Evolutionary conservation across 2,888 invertebrate genomes (phyloP), one percentile per base, ranked within the genome.

Genomic region (Papilio demoleus): DNA sequence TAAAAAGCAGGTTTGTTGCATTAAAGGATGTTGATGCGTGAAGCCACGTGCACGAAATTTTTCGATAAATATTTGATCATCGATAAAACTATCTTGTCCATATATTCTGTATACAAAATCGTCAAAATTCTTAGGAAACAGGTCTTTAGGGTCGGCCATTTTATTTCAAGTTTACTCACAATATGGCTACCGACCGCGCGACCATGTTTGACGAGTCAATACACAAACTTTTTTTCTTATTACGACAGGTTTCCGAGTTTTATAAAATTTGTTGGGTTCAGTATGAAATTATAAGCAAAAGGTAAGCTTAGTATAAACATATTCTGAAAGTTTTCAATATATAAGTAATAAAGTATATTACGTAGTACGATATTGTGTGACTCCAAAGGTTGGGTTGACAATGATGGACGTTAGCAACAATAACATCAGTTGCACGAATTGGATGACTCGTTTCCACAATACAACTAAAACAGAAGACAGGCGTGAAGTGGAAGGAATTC

Each of bases 171-270:
- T 81, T 81, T 83, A 77, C 76, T 72, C 75, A 50, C 78, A 81
- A 80, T 77, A 82, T 82, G 82, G 84, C 84, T 81, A 81, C 82
- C 80, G 83, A 70, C 68, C 70, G 73, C 77, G 74, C 73, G 65
- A 65, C 75, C 69, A 62, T 75, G 75, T 80, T 77, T 79, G 74
- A 72, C 67, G 58, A 63, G 76, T 76, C 76, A 78, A 79, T 70
- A 78, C 12, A 65, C 38, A 12, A 31, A 53, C 19, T 66, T 70
- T 61, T 66, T 70, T 67, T 61, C 47, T 70, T 40, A 36, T 42
- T 53, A 12, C n/a, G 38, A 59, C 72, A 42, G 61, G 40, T 45
- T 65, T 50, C 58, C 22, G 50, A 50, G 24, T 50, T 38, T 42
- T 17, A 8, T 42, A 17, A 27, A 27, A 31, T 63, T 22, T 8